Evolutionary conservation across 1,140 invertebrate species (phyloP), one percentile per base, ranked within the genome.

Genomic region (Drosophila dunni): DNA sequence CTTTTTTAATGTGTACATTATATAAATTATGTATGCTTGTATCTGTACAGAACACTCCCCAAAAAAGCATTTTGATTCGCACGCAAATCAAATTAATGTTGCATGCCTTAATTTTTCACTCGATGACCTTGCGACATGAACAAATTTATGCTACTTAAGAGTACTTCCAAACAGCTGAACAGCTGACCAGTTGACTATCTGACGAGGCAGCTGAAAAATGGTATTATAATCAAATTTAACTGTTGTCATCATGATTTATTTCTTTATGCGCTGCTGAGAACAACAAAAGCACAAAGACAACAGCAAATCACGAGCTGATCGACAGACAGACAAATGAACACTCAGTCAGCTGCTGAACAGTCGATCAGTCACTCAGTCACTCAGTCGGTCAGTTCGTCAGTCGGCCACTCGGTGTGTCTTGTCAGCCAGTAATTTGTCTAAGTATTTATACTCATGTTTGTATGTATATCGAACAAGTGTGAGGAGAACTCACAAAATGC

Each of bases 51-150:
- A 66, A 66, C 69, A 66, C 69, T 72, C 66, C 66, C 66, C 66
- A 44, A 69, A 62, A 29, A 62, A 69, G 40, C 36, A 34, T 54
- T 61, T 48, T 54, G 75, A 78, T 88, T 88, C 84, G 83, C 83
- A 88, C 83, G 83, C 83, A 88, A 88, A 88, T 88, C 83, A 88
- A 88, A 88, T 88, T 88, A 83, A 88, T 88, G 83, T 83, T 83
- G 83, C 83, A 83, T 80, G 83, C 84, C 42, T 81, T 81, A 70
- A 75, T 81, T 73, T 85, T 85, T 64, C 65, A 71, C 79, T 82
- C 42, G 65, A 58, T 48, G 81, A 86, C 82, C 82, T 86, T 86
- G 82, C 46, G 79, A 73, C 82, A 76, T 82, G 83, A 79, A 88
- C 60, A 88, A 86, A 86, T 84, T 63, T 84, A 68, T 74, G 78